Percentiles rank a stretch among this genome's conserved stretches.
Conservation (phyloP, 92 coral and sea anemone genomes). For the Palythoa grandiflora region DNA sequence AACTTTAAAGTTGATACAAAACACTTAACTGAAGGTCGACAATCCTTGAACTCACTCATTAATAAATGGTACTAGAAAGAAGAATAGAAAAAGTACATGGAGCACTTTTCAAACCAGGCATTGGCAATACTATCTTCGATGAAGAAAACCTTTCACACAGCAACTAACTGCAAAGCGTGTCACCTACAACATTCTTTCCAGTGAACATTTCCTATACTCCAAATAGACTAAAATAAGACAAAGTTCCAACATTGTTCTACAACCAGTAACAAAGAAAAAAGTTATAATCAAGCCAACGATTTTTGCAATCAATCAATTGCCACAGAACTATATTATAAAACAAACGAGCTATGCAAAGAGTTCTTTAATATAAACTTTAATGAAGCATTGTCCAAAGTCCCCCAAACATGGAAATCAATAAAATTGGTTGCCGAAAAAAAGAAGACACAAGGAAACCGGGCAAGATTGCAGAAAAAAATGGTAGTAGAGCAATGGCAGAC, state of each 20-base stretch:
- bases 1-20: background rate
- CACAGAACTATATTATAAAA: constrained; percentile 13
- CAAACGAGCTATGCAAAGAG: constrained; percentile 11
- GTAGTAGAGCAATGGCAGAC: constrained; percentile 33
- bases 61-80: constrained; percentile 6
- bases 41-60: background rate
- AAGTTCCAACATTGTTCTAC: background rate
- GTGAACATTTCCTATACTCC: background rate
- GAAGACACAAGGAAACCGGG: constrained; percentile 17
- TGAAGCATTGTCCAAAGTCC: constrained; percentile 41
- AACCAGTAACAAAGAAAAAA: background rate
- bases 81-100: background rate
- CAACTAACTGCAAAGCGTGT: constrained; percentile 13
- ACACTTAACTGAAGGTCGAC: background rate
- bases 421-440: background rate
- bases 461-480: background rate
- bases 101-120: constrained; percentile 24
- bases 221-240: constrained; percentile 7
- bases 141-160: constrained; percentile 3
- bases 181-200: constrained; percentile 12
- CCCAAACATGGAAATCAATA: constrained; percentile 2
- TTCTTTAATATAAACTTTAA: constrained; percentile 14
- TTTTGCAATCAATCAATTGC: constrained; percentile 6
- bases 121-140: background rate
- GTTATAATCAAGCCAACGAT: constrained; percentile 9